phyloP scores from a whole-genome alignment of 2,113 vertebrate species.

The Sigmodon hispidus region DNA sequence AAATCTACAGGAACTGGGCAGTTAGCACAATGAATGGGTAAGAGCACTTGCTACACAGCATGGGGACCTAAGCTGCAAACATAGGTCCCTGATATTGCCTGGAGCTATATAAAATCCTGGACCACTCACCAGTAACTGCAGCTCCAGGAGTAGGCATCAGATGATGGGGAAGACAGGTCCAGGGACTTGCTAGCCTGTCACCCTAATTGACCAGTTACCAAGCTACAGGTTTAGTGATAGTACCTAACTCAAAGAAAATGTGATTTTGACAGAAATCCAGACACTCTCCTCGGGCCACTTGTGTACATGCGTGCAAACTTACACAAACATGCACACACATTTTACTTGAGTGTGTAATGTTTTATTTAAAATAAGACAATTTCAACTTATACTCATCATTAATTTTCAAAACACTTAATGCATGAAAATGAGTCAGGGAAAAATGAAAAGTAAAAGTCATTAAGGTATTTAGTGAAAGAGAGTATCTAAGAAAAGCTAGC shows the following conservation, averaged over 20 bases:
- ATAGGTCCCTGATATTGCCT: too few relatives aligned
- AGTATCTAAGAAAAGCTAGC: slow-evolving; percentile 10
- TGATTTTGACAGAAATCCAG: not conserved
- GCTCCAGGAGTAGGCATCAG: too few relatives aligned
- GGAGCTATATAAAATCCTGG: too few relatives aligned
- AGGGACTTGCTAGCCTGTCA: not conserved
- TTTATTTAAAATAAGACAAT: slow-evolving; percentile 38
- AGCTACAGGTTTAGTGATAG: not conserved
- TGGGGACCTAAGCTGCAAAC: too few relatives aligned
- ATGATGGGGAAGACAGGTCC: not conserved
- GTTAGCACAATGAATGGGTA: not conserved
- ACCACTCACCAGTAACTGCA: too few relatives aligned
- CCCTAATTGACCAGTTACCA: not conserved
- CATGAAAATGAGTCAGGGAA: slow-evolving; percentile 28
- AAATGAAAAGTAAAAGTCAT: slow-evolving; percentile 39
- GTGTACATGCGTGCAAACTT: too few relatives aligned
- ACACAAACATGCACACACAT: not conserved
- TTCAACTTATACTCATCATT: slow-evolving; percentile 51
- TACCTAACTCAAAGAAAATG: not conserved
- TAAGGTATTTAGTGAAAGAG: not conserved
- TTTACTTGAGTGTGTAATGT: not conserved
- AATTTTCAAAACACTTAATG: slow-evolving; percentile 8
- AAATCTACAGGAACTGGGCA: not conserved
- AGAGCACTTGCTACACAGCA: not conserved
- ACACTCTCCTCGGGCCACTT: too few relatives aligned